phyloP scores from a whole-genome alignment of 2,113 vertebrate species.

The Callipepla squamata region DNA sequence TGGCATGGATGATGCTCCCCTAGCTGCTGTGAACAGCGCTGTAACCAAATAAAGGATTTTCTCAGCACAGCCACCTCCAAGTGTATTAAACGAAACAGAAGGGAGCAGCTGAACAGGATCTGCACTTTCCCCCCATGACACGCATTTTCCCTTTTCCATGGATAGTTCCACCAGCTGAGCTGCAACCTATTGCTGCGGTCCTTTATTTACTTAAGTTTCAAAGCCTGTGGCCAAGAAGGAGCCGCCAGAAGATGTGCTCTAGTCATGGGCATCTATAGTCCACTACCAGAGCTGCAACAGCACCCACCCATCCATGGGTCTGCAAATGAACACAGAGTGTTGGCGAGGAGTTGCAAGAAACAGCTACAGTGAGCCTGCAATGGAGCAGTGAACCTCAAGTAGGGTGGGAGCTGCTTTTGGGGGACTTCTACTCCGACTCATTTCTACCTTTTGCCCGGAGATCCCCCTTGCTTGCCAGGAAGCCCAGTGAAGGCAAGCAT shows the following conservation, averaged over 20 bases:
- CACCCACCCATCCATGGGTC: background rate
- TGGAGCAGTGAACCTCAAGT: background rate
- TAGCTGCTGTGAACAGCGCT: background rate
- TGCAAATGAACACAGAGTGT: background rate
- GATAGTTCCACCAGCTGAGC: background rate
- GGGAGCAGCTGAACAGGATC: conserved; percentile 62
- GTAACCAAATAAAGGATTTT: background rate
- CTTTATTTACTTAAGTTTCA: conserved; percentile 63
- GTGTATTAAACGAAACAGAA: conserved; percentile 54
- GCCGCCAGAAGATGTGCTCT: background rate
- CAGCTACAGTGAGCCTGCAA: background rate
- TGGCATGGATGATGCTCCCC: background rate
- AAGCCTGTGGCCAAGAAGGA: conserved; percentile 27
- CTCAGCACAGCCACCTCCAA: background rate
- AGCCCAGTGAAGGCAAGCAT: background rate
- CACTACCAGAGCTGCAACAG: background rate
- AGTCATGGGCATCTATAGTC: background rate
- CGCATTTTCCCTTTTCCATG: conserved; percentile 43
- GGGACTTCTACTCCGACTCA: background rate
- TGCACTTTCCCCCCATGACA: conserved; percentile 23
- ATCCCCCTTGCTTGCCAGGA: conserved; percentile 19
- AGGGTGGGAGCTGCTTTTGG: background rate
- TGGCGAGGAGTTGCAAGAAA: background rate
- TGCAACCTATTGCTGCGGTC: conserved; percentile 43
- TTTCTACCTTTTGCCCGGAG: background rate